phyloP scores from a whole-genome alignment of 2,888 invertebrate genomes.

The Trisateles emortualis region DNA sequence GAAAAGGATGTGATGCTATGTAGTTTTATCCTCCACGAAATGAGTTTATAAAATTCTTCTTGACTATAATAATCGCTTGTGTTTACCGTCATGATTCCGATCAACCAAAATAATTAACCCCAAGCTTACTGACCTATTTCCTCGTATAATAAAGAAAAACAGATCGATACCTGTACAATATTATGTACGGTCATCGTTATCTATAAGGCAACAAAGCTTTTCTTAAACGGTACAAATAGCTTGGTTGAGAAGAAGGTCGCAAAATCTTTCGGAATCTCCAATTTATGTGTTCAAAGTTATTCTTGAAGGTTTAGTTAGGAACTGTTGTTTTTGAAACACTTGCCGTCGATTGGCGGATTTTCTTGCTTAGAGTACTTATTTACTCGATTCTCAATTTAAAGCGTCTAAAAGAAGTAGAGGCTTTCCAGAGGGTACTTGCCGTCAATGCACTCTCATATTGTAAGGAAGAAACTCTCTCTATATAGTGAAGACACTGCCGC shows the following conservation, averaged over 20 bases:
- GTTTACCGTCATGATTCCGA: not conserved
- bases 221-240: not conserved
- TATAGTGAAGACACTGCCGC: too few relatives aligned
- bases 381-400: too few relatives aligned
- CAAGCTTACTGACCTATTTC: not conserved
- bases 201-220: not conserved
- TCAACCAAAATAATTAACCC: not conserved
- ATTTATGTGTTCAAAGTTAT: slow-evolving; percentile 23
- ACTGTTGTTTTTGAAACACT: not conserved
- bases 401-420: too few relatives aligned
- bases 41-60: too few relatives aligned
- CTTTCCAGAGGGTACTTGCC: too few relatives aligned
- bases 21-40: too few relatives aligned
- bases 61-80: not conserved
- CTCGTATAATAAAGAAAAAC: slow-evolving; percentile 7
- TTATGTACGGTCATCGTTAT: not conserved
- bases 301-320: slow-evolving; percentile 14
- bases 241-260: not conserved
- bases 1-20: too few relatives aligned
- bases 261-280: slow-evolving; percentile 10
- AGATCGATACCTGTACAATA: not conserved
- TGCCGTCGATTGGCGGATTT: not conserved
- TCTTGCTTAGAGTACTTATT: not conserved
- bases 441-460: too few relatives aligned
- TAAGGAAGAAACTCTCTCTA: too few relatives aligned